A percentile compares a stretch with the other conserved stretches of the same genome.
Conservation (phyloP, 2,797 vertebrate genomes). For the Enteromius unitaeniatus region DNA sequence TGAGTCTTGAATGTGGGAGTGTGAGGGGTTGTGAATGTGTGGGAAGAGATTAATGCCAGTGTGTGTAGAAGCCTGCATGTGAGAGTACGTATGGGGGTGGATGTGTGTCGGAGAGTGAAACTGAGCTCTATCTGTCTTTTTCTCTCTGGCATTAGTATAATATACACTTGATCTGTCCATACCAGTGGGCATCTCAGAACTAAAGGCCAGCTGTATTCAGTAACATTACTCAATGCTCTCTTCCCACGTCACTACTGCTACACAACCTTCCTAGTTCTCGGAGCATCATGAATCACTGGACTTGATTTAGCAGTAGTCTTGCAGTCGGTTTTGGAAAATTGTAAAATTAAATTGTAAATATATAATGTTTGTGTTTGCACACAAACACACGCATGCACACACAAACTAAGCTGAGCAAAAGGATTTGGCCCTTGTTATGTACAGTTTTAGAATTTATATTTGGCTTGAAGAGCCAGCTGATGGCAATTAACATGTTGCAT, state of each 20-base stretch:
- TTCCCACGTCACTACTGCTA: constrained; percentile 11
- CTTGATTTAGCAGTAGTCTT: constrained; percentile 8
- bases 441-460: constrained; percentile 23
- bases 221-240: constrained; percentile 9
- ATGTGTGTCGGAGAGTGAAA: constrained; percentile 37
- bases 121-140: constrained; percentile 24
- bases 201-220: constrained; percentile 28
- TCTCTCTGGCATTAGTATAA: constrained; percentile 43
- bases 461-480: constrained; percentile 42
- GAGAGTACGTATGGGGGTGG: constrained; percentile 70
- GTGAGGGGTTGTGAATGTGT: constrained; percentile 71
- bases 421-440: not conserved
- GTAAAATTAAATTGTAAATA: not conserved
- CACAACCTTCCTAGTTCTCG: not conserved
- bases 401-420: not conserved
- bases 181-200: constrained; percentile 25
- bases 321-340: not conserved
- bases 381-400: no score
- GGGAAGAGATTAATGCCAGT: constrained; percentile 36
- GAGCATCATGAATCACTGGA: not conserved
- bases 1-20: constrained; percentile 45
- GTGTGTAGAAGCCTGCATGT: constrained; percentile 60
- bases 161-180: constrained; percentile 41
- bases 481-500: constrained; percentile 35
- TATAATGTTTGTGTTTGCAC: not conserved